Percentiles rank a stretch among this genome's conserved stretches.
Conservation (phyloP, 92 coral and sea anemone genomes). For the Epizoanthus fatuus region DNA sequence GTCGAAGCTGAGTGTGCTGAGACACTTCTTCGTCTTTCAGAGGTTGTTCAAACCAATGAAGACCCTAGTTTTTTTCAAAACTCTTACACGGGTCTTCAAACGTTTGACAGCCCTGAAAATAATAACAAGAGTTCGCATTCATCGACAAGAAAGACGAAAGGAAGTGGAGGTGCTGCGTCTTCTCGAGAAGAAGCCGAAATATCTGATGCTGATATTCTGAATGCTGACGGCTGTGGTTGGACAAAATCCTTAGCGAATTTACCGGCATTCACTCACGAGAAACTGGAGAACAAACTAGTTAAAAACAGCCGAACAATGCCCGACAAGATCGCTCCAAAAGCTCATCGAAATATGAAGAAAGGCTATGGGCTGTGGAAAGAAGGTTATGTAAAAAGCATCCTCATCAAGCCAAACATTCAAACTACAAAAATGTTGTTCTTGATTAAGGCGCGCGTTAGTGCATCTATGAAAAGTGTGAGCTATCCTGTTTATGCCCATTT, state of each 20-base stretch:
- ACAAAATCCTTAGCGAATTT: constrained; percentile 40
- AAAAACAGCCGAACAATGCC: constrained; percentile 58
- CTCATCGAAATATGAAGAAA: constrained; percentile 60
- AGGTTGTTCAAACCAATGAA: constrained; percentile 13
- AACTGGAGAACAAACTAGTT: constrained; percentile 53
- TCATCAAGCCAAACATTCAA: constrained; percentile 38
- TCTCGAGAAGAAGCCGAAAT: too few species aligned
- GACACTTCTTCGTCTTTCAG: constrained; percentile 15
- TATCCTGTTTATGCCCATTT: constrained; percentile 71
- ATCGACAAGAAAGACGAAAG: constrained; percentile 14
- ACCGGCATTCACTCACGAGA: constrained; percentile 47
- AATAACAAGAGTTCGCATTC: neutral
- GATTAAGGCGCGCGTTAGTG: constrained; percentile 61
- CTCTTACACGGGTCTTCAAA: constrained; percentile 43
- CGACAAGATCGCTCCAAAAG: constrained; percentile 57
- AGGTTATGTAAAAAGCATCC: constrained; percentile 51
- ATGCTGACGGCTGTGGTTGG: constrained; percentile 25
- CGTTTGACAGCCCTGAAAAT: constrained; percentile 41
- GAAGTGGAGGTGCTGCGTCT: constrained; percentile 27
- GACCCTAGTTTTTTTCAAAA: constrained; percentile 46
- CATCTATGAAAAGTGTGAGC: constrained; percentile 58
- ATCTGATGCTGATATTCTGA: constrained; percentile 7
- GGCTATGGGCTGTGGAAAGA: constrained; percentile 56
- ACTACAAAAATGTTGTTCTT: constrained; percentile 38
- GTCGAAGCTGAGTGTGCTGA: constrained; percentile 3